Base-by-base conservation (phyloP, 2,797 vertebrate genomes). In the Gobionotothen gibberifrons region DNA sequence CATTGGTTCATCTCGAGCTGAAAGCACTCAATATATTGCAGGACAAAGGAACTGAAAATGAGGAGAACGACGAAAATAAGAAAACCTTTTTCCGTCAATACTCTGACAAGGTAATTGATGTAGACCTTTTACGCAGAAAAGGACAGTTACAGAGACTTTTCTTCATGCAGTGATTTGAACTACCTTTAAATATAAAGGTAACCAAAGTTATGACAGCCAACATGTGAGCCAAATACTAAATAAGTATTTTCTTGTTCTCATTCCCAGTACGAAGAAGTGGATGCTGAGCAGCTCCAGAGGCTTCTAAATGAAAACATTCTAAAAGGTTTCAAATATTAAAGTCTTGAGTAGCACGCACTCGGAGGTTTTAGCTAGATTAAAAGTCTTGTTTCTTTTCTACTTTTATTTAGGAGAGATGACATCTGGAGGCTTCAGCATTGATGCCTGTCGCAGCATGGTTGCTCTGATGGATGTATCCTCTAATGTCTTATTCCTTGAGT, bases 391-490 rank as follows among this genome's bases (percentile, higher is more conserved):
- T 0, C 8, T 52, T 21, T 36, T 42, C 2, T 64, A 1, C 46
- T 83, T 67, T 63, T 42, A 36, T 54, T 43, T 39, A 93, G 92
- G 83, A 36, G 67, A 89, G 52, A 15, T 89, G 54, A 86, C 81
- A 47, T 79, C 69, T 21, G 88, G 87, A 59, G 92, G 76, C 3
- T 97, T 98, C 91, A 95, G 89, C 79, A 91, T 95, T 4, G 96
- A 98, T 51, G 93, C 95, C 52, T 97, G 96, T 78, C 93, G 93
- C 84, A 93, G 95, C 85, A 94, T 97, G 79, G 92, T 97, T 53
- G 95, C 96, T 56, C 89, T 98, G 83, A 96, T 96, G 95, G 96
- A 97, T 71, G 96, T 97, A 98, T 97, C 96, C 95, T 96, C 0
- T 43, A 15, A 19, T 21, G 5, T 29, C 32, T 6, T 36, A 36